Evolutionary conservation across 2,888 invertebrate species (phyloP).

Genomic region (Microctonus brassicae): DNA sequence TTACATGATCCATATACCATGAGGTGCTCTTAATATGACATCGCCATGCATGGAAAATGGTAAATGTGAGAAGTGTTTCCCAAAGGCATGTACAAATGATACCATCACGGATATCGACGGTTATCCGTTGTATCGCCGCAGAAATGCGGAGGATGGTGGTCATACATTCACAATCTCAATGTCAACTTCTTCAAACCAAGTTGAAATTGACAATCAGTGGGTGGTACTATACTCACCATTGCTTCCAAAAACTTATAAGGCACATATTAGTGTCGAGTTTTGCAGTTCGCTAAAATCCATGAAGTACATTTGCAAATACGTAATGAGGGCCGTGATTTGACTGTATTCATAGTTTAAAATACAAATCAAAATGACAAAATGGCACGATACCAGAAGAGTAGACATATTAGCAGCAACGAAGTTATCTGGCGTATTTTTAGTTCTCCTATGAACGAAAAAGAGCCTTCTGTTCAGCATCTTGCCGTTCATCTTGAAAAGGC

Average conservation of each 20-base stretch:
- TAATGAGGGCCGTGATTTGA: too few relatives aligned
- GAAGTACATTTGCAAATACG: background rate
- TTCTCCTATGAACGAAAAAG: background rate
- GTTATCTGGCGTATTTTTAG: background rate
- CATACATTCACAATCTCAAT: constrained; percentile 43
- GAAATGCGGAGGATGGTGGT: constrained; percentile 50
- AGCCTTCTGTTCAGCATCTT: background rate
- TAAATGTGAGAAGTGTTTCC: constrained; percentile 48
- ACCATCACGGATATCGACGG: constrained; percentile 57
- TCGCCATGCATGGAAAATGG: constrained; percentile 12
- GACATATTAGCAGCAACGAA: constrained; percentile 44
- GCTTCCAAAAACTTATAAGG: constrained; percentile 47
- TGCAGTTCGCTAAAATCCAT: background rate
- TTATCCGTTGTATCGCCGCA: constrained; percentile 57
- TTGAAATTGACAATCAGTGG: constrained; percentile 50
- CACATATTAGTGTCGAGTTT: background rate
- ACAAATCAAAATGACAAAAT: constrained; percentile 46
- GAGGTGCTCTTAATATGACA: constrained; percentile 50
- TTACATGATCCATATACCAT: constrained; percentile 37
- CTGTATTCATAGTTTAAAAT: constrained; percentile 35
- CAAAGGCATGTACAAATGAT: constrained; percentile 47
- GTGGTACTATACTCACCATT: constrained; percentile 51
- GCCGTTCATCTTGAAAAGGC: background rate
- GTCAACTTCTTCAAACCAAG: too few relatives aligned
- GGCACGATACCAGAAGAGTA: constrained; percentile 49